Evolutionary conservation across 1,140 invertebrate genomes (phyloP).

Genomic region (Trissolcus basalis): DNA sequence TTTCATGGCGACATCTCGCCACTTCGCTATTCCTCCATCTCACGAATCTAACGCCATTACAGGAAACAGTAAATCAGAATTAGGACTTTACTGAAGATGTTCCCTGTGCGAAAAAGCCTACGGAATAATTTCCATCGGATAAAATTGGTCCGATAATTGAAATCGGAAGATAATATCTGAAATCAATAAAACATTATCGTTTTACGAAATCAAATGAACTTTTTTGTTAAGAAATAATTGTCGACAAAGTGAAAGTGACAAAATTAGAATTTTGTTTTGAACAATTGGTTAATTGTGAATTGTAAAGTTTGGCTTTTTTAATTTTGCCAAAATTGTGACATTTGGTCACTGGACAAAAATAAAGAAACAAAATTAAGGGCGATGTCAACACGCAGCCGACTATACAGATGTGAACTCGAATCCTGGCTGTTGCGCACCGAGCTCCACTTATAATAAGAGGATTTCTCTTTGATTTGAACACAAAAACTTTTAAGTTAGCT

Average conservation of each 20-base stretch:
- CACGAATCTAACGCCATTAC: constrained; percentile 50
- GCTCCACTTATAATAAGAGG: constrained; percentile 35
- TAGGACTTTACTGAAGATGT: constrained; percentile 56
- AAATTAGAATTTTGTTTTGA: neutral
- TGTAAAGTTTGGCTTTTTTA: neutral
- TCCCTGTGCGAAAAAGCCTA: constrained; percentile 16
- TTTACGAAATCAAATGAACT: too few species aligned
- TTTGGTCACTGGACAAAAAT: constrained; percentile 47
- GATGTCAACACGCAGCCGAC: constrained; percentile 42
- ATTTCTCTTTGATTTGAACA: constrained; percentile 35
- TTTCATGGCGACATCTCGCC: constrained; percentile 67
- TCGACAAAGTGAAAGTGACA: neutral
- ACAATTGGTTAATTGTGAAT: neutral
- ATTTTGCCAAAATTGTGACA: constrained; percentile 22
- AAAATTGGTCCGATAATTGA: neutral
- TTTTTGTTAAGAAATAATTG: too few species aligned
- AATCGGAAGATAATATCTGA: neutral
- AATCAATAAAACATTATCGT: too few species aligned
- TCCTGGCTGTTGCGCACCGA: constrained; percentile 9
- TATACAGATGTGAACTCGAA: constrained; percentile 39
- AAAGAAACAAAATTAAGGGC: constrained; percentile 39
- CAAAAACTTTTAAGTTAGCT: constrained; percentile 34
- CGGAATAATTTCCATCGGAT: neutral
- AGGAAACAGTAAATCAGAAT: constrained; percentile 66
- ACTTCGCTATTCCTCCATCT: constrained; percentile 56